These are phyloP conservation scores for Drosophila borealis DNA, from an alignment of 2,888 invertebrate genomes.

Conservation along the genomic window DNA sequence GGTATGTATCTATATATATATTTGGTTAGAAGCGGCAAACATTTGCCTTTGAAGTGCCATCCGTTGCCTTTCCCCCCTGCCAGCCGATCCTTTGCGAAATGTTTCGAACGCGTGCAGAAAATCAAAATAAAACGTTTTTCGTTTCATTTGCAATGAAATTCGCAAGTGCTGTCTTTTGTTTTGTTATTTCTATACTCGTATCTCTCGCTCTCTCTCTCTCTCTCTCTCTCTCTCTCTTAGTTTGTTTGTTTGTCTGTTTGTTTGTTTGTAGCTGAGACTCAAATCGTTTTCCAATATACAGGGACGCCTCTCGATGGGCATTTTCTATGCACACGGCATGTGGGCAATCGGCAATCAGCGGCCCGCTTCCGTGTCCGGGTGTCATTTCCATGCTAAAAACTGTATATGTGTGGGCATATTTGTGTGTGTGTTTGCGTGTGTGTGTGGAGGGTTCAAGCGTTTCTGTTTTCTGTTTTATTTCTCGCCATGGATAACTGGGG, in stretches of 20 bases:
- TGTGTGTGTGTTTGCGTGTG: constrained; percentile 2
- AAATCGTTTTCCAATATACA: constrained; percentile 72
- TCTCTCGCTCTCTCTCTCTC: constrained; percentile 3
- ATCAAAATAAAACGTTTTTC: constrained; percentile 80
- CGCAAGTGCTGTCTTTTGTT: constrained; percentile 68
- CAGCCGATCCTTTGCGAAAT: constrained; percentile 4
- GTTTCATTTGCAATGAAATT: constrained; percentile 80
- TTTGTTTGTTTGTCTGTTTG: constrained; percentile 28
- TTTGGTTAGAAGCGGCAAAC: constrained; percentile 40
- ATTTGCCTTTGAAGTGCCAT: constrained; percentile 64
- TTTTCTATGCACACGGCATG: constrained; percentile 72
- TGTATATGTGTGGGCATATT: not conserved
- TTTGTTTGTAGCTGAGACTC: constrained; percentile 36
- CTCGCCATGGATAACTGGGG: constrained; percentile 56
- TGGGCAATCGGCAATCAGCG: constrained; percentile 73
- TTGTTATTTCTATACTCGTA: constrained; percentile 27
- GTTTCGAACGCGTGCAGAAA: constrained; percentile 70
- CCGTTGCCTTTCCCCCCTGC: not conserved
- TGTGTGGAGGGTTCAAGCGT: constrained; percentile 33
- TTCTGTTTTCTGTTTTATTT: constrained; percentile 67
- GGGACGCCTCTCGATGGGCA: constrained; percentile 33
- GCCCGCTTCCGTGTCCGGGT: constrained; percentile 56
- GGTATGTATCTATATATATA: constrained; percentile 5
- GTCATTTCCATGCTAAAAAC: constrained; percentile 40
- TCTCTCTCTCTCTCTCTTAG: constrained; percentile 4